A percentile compares a stretch with the other conserved stretches of the same genome.
Evolutionary conservation across 2,113 vertebrate species (phyloP).

Genomic region (Cebus imitator): DNA sequence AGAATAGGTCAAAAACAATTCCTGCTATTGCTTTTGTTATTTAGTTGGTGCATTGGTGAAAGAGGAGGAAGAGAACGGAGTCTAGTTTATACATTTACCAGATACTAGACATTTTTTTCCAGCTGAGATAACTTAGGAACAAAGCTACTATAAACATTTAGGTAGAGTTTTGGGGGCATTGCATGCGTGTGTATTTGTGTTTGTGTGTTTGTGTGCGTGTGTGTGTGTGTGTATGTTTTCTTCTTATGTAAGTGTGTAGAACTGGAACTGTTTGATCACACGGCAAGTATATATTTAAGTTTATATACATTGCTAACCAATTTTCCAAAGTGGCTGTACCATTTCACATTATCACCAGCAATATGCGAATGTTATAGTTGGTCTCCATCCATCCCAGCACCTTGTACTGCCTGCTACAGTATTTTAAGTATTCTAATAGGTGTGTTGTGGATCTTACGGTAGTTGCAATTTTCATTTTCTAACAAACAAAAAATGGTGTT

Average conservation of each 20-base stretch:
- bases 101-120: background rate
- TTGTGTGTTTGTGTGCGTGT: background rate
- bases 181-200: background rate
- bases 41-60: background rate
- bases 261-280: background rate
- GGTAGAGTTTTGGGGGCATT: background rate
- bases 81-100: background rate
- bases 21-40: background rate
- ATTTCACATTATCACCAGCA: background rate
- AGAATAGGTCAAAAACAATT: background rate
- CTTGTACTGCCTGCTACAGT: background rate
- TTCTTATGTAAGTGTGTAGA: background rate
- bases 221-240: background rate
- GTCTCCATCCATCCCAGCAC: background rate
- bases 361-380: background rate
- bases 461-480: background rate
- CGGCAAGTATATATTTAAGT: background rate
- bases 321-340: background rate
- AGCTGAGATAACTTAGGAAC: background rate
- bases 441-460: background rate
- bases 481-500: background rate
- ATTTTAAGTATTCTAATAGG: background rate
- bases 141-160: background rate
- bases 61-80: background rate
- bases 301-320: background rate